Evolutionary conservation across 2,113 vertebrate genomes (phyloP).

Genomic region (Erinaceus europaeus): DNA sequence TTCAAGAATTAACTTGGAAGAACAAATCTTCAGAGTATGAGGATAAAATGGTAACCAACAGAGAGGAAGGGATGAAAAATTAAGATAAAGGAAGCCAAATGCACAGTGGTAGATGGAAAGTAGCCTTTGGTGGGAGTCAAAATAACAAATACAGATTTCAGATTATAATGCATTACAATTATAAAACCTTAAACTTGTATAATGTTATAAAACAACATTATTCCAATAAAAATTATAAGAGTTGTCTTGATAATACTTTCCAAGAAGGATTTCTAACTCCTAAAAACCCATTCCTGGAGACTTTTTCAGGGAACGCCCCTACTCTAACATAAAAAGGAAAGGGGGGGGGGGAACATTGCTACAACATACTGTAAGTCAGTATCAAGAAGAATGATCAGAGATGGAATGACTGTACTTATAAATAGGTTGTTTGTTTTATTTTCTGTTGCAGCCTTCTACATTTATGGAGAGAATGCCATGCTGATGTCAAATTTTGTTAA

Average conservation of each 20-base stretch:
- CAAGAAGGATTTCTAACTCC: conserved; percentile 4
- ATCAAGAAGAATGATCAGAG: neutral
- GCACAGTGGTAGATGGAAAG: neutral
- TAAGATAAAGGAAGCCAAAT: neutral
- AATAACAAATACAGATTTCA: neutral
- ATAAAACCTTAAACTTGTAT: neutral
- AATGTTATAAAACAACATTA: neutral
- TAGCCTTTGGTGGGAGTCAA: neutral
- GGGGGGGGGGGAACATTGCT: neutral
- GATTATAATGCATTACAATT: neutral
- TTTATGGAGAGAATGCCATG: conserved; percentile 44
- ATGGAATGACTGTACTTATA: neutral
- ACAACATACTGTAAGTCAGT: neutral
- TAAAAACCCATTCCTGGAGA: neutral
- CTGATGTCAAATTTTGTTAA: conserved; percentile 49
- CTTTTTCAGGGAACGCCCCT: neutral
- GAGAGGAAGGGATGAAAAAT: neutral
- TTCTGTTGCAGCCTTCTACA: neutral
- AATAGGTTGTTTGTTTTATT: neutral
- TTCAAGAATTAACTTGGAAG: neutral
- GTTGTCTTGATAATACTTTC: neutral
- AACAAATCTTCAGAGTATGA: neutral
- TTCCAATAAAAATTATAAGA: neutral
- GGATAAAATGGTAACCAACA: neutral
- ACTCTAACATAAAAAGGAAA: neutral